These are phyloP conservation scores for Eristalinus sepulchralis DNA, from an alignment of 2,888 invertebrate genomes.

Conservation along the genomic window DNA sequence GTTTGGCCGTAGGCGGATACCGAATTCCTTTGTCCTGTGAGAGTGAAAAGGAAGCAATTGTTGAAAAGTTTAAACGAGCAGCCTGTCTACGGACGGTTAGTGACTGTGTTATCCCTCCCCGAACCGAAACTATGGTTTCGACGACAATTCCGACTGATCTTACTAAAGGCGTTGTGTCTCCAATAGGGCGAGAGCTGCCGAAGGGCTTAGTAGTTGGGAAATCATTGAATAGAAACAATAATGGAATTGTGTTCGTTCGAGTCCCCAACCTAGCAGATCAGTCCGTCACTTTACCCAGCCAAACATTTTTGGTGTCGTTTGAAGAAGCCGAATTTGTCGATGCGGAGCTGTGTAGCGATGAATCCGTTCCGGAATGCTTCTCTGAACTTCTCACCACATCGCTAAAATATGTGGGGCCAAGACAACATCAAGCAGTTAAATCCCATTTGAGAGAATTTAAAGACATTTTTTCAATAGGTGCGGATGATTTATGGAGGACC, in stretches of 20 bases:
- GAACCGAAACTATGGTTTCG: constrained; percentile 3
- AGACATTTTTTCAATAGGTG: constrained; percentile 12
- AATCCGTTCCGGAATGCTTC: not conserved
- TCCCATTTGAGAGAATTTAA: constrained; percentile 15
- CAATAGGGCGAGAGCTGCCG: not conserved
- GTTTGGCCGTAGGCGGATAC: constrained; percentile 2
- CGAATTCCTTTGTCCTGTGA: not conserved
- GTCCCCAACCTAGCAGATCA: constrained; percentile 12
- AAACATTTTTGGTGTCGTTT: not conserved
- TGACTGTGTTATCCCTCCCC: not conserved
- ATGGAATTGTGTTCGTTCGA: constrained; percentile 14
- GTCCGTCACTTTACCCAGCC: constrained; percentile 4
- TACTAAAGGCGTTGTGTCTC: constrained; percentile 14
- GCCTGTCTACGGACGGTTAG: not conserved
- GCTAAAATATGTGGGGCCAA: not conserved
- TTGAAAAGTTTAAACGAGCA: not conserved
- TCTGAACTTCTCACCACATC: constrained; percentile 5
- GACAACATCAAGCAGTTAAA: constrained; percentile 8
- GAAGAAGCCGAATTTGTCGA: not conserved
- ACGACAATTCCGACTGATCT: not conserved
- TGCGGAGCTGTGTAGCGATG: not conserved
- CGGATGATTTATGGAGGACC: constrained; percentile 25
- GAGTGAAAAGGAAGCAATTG: not conserved
- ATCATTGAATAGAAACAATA: not conserved
- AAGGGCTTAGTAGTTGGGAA: constrained; percentile 27